Percentiles rank a stretch among this genome's conserved stretches.
phyloP scores from a whole-genome alignment of 2,113 vertebrate genomes.

The Procapra przewalskii region DNA sequence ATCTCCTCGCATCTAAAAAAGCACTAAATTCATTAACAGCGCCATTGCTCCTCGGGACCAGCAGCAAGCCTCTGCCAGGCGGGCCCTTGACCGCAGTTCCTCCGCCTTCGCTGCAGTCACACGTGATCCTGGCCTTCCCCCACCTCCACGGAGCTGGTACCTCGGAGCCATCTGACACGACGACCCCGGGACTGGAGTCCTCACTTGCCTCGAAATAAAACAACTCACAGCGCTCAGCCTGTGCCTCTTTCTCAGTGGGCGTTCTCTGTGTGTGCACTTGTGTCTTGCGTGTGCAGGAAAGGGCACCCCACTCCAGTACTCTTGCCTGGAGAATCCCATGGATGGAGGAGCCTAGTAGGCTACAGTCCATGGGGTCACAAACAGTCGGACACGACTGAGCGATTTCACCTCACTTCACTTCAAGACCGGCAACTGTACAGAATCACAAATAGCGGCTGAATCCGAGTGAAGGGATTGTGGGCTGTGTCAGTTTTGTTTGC shows the following conservation, averaged over 20 bases:
- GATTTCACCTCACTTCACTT: neutral
- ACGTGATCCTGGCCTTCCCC: accelerated
- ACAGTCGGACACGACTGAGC: neutral
- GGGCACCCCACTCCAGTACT: neutral
- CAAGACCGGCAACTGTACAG: neutral
- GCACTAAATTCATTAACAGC: neutral
- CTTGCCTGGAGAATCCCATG: neutral
- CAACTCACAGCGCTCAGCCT: neutral
- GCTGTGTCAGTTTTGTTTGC: neutral
- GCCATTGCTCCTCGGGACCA: accelerated
- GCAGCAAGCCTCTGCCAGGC: neutral
- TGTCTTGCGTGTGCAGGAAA: neutral
- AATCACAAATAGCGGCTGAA: neutral
- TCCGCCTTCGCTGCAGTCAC: neutral
- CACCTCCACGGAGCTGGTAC: neutral
- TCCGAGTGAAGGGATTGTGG: neutral
- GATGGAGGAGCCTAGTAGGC: neutral
- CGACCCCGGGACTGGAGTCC: accelerated
- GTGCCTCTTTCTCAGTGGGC: neutral
- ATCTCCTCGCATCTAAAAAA: neutral
- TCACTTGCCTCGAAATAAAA: neutral
- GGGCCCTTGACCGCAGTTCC: accelerated
- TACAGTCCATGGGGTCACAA: neutral
- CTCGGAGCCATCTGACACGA: neutral
- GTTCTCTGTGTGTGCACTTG: accelerated